Percentiles rank a stretch among this genome's conserved stretches.
Conservation (phyloP, 1,140 invertebrate species). For the Drosophila suzukii region DNA sequence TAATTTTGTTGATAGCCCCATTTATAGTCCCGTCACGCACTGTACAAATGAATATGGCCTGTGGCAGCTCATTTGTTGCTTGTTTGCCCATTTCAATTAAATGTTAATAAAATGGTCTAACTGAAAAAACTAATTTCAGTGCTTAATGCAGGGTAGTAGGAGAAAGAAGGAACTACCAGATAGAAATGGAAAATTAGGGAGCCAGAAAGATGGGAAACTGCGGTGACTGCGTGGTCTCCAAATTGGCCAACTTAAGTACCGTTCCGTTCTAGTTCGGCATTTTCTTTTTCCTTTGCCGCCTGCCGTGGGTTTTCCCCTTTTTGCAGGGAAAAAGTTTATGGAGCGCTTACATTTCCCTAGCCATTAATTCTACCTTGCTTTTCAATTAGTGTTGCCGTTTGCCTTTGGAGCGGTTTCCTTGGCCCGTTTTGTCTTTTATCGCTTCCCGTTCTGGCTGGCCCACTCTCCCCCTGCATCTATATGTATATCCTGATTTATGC, state of each 20-base stretch:
- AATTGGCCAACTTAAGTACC: constrained; percentile 82
- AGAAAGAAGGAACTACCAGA: not conserved
- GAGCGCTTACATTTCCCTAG: constrained; percentile 68
- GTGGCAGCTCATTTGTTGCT: constrained; percentile 59
- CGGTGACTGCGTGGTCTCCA: constrained; percentile 55
- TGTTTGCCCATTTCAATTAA: constrained; percentile 74
- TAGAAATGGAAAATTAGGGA: constrained; percentile 24
- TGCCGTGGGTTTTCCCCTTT: constrained; percentile 22
- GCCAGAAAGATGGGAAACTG: not conserved
- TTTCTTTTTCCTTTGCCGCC: constrained; percentile 44
- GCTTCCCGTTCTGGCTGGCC: not conserved
- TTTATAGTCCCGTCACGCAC: constrained; percentile 6
- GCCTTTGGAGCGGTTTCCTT: constrained; percentile 41
- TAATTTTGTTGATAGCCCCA: not conserved
- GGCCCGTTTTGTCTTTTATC: constrained; percentile 43
- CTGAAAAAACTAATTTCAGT: constrained; percentile 66
- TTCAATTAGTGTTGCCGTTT: constrained; percentile 73
- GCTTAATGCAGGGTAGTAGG: constrained; percentile 36
- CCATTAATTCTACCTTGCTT: constrained; percentile 79
- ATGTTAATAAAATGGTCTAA: constrained; percentile 77
- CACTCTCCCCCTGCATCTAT: not conserved
- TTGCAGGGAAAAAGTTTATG: constrained; percentile 40
- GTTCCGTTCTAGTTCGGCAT: constrained; percentile 70
- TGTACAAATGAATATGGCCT: constrained; percentile 12
- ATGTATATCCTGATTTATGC: constrained; percentile 71